A percentile compares a stretch with the other conserved stretches of the same genome.
Conservation (phyloP, 2,113 vertebrate genomes). For the Anseranas semipalmata region DNA sequence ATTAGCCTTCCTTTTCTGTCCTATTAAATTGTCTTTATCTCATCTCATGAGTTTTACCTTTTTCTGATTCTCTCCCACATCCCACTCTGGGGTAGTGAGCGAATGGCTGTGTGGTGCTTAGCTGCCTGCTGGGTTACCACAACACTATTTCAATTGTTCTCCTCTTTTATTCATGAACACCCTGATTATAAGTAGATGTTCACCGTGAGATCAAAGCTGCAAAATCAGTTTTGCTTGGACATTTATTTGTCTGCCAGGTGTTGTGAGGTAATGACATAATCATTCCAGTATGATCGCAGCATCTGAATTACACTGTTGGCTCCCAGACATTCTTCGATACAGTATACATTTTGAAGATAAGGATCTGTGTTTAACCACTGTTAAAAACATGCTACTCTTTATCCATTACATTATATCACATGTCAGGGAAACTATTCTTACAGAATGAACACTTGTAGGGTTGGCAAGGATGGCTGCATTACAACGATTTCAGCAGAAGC, state of each 20-base stretch:
- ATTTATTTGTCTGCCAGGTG: background rate
- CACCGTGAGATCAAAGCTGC: background rate
- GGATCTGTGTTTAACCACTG: background rate
- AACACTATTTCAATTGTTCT: background rate
- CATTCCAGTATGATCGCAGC: background rate
- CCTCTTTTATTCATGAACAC: background rate
- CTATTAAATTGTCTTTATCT: background rate
- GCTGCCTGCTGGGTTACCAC: background rate
- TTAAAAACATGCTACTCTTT: background rate
- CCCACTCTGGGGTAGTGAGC: background rate
- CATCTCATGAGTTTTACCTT: background rate
- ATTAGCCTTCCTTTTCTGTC: background rate
- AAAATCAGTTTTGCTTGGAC: background rate
- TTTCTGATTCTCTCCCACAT: background rate
- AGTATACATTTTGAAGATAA: background rate
- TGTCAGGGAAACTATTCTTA: background rate
- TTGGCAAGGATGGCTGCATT: background rate
- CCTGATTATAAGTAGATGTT: background rate
- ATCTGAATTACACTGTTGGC: background rate
- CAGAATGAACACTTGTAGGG: background rate
- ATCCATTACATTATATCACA: background rate
- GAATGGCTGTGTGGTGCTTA: background rate
- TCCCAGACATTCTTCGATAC: background rate
- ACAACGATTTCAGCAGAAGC: background rate
- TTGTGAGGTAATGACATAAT: background rate